Evolutionary conservation across 2,888 invertebrate species (phyloP), one percentile per base, ranked within the genome.

Genomic region (Drosophila austrosaltans): DNA sequence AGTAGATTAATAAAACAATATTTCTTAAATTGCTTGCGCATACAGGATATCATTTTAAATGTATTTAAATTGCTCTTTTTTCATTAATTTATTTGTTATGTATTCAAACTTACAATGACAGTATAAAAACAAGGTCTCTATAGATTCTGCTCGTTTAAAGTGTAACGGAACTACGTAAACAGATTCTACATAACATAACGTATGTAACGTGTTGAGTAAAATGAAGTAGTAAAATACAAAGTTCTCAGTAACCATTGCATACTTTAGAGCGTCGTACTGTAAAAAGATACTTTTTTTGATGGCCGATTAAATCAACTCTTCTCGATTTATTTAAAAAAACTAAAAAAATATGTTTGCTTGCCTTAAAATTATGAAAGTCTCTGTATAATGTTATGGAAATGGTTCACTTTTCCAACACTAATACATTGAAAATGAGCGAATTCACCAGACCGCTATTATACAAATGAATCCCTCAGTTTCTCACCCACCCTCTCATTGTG

Each of bases 401-500:
- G 36, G 36, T 36, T 36, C 7, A 36, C 8, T 28, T 57, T 57
- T 22, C 36, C 57, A 57, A 57, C 57, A 57, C 57, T 57, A 12
- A 22, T 22, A 2, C 20, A 57, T n/a, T 22, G 36, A 30, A 57
- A 40, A 7, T 56, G 56, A 53, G 32, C 28, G 57, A 57, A 57
- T 1, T n/a, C 57, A 57, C 57, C 57, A 57, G 22, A 57, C 66
- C 48, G 48, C 48, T 48, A 16, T 16, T 48, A 22, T 3, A 12
- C 48, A 22, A 48, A 8, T 48, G 20, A 8, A 22, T 44, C 0
- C 20, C 16, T 20, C 20, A 12, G 20, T 65, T 61, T 59, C 64
- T 25, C n/a, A 12, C 36, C 48, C 66, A 63, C 25, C n/a, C 16
- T 59, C n/a, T 60, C 44, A 44, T 5, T 30, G 28, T 30, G 60